A percentile compares a stretch with the other conserved stretches of the same genome.
These are phyloP conservation scores for Pomacea canaliculata DNA, from an alignment of 2,888 invertebrate genomes.

Conservation along the genomic window DNA sequence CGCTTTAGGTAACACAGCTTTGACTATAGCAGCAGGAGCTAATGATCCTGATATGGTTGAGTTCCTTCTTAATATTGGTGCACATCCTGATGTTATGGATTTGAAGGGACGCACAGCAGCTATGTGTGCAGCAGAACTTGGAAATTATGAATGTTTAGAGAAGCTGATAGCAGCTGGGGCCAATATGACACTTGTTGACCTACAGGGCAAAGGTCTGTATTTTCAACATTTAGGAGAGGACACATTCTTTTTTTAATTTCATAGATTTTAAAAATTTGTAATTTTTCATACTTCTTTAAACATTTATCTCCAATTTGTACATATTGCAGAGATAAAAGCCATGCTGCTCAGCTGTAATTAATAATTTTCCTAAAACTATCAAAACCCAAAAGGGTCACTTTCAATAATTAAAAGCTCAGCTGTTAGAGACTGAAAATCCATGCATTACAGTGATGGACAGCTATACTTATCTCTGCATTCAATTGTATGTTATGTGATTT, in stretches of 20 bases:
- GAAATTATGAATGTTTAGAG: slow-evolving; percentile 68
- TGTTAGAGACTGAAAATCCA: no score
- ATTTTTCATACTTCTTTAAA: not conserved
- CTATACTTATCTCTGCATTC: no score
- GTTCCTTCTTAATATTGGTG: slow-evolving; percentile 66
- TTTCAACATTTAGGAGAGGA: no score
- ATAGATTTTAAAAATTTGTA: not conserved
- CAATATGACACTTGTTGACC: slow-evolving; percentile 65
- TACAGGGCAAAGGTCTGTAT: slow-evolving; percentile 67
- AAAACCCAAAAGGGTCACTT: no score
- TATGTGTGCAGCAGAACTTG: slow-evolving; percentile 69
- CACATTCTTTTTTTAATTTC: no score
- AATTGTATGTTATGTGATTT: no score
- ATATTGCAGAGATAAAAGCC: not conserved
- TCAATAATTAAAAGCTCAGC: no score
- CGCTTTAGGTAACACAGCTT: slow-evolving; percentile 51
- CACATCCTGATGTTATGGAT: slow-evolving; percentile 70
- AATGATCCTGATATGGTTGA: slow-evolving; percentile 70
- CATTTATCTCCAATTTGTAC: not conserved
- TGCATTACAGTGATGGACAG: no score
- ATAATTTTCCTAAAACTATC: no score
- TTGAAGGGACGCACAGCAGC: slow-evolving; percentile 67
- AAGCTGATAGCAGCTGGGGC: slow-evolving; percentile 62
- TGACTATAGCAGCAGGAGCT: slow-evolving; percentile 64
- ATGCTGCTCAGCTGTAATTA: no score